These are phyloP conservation scores for Aeoliscus strigatus DNA, from an alignment of 2,797 vertebrate species.

Conservation along the genomic window DNA sequence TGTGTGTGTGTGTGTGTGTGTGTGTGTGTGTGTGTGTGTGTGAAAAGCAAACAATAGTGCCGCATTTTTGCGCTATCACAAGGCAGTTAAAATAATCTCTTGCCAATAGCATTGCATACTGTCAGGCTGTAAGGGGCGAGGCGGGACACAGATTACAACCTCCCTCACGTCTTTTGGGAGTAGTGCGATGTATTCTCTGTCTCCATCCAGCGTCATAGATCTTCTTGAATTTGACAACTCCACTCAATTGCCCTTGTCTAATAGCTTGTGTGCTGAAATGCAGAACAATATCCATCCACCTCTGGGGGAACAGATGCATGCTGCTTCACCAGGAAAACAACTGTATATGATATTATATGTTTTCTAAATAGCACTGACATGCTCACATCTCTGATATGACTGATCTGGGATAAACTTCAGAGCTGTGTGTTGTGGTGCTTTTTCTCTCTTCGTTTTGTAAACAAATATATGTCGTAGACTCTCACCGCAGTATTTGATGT, in stretches of 20 bases:
- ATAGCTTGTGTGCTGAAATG: slow-evolving; percentile 53
- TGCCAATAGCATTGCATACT: slow-evolving; percentile 10
- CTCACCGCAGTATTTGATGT: slow-evolving; percentile 31
- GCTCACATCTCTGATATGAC: slow-evolving; percentile 21
- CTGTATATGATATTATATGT: slow-evolving; percentile 35
- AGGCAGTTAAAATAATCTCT: slow-evolving; percentile 24
- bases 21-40: no score
- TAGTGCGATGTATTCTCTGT: slow-evolving; percentile 17
- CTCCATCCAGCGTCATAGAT: slow-evolving; percentile 49
- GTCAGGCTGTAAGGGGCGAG: slow-evolving; percentile 15
- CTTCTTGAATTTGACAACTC: slow-evolving; percentile 61
- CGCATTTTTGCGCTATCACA: slow-evolving; percentile 12
- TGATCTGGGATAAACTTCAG: slow-evolving; percentile 34
- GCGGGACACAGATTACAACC: slow-evolving; percentile 33
- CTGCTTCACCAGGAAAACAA: slow-evolving; percentile 28
- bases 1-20: no score
- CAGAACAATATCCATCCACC: slow-evolving; percentile 42
- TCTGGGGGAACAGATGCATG: slow-evolving; percentile 34
- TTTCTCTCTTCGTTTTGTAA: slow-evolving; percentile 22
- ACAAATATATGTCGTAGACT: slow-evolving; percentile 26
- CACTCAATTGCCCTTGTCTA: slow-evolving; percentile 59
- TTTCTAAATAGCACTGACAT: slow-evolving; percentile 29
- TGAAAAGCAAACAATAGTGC: not conserved
- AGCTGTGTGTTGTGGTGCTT: slow-evolving; percentile 24
- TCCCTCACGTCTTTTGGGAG: slow-evolving; percentile 33